These are phyloP conservation scores for Syrrhaptes paradoxus DNA, from an alignment of 2,113 vertebrate genomes.

Conservation along the genomic window DNA sequence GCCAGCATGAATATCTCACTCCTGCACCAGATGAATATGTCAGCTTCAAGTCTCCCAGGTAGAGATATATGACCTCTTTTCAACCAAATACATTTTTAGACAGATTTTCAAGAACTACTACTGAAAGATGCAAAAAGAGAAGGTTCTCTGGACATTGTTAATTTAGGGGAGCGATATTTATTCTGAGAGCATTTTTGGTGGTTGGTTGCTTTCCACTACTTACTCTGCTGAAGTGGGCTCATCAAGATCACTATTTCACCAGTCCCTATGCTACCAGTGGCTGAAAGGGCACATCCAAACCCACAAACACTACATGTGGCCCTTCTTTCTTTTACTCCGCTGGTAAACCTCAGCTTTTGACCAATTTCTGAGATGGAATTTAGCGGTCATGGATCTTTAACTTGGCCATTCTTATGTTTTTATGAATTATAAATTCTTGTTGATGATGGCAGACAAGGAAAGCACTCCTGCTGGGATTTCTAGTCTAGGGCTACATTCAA, in stretches of 20 bases:
- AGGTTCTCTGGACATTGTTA: background rate
- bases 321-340: background rate
- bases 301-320: background rate
- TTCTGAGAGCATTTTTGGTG: background rate
- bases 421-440: background rate
- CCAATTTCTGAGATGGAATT: background rate
- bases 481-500: background rate
- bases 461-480: background rate
- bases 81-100: background rate
- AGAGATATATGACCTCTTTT: background rate
- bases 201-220: background rate
- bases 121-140: background rate
- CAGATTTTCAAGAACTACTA: background rate
- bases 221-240: background rate
- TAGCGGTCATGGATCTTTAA: background rate
- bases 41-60: background rate
- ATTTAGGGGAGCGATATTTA: background rate
- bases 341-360: background rate
- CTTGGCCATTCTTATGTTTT: background rate
- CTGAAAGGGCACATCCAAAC: background rate
- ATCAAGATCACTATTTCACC: background rate
- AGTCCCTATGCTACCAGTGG: background rate
- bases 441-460: background rate
- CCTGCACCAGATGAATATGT: background rate
- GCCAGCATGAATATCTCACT: background rate